Evolutionary conservation across 2,113 vertebrate genomes (phyloP), one percentile per base, ranked within the genome.

Genomic region (Artemisiospiza belli): DNA sequence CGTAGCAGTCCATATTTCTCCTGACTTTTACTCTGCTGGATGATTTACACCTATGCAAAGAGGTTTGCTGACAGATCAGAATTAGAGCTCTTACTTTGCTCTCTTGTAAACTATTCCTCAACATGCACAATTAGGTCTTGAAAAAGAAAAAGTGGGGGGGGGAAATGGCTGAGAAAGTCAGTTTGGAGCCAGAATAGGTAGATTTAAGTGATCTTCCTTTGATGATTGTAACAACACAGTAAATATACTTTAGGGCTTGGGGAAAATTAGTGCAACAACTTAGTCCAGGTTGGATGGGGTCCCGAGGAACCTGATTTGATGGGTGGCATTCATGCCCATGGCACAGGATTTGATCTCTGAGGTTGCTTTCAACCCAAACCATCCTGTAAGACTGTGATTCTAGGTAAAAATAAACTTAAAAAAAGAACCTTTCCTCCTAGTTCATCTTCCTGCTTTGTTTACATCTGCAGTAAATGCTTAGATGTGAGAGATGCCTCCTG

Each of bases 31-130:
- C 31, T 69, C 46, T 59, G 15, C 62, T 82, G 74, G 41, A 41
- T 95, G 78, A 89, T 89, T 87, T 94, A 92, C 30, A 73, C 58
- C 74, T 46, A 46, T 95, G 89, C 64, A 78, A 94, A 89, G 19
- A 35, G 37, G n/a, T 73, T 68, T 89, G 93, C 94, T 95, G 89
- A 84, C 89, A 79, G 81, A 54, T 59, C 67, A 83, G 67, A 92
- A 87, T 92, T 82, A 79, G 30, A 85, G 41, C 62, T 82, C 33
- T 68, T 75, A 19, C 28, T 95, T 92, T 78, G 5, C 73, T 44
- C 37, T 58, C 22, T 52, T 87, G 62, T 72, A 75, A 91, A 68
- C 12, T 39, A 47, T 81, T 44, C 47, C 43, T 84, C n/a, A n/a
- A 61, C 5, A 3, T 35, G 49, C 35, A 58, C 41, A 35, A 54